These are phyloP conservation scores for Apogon hyalosoma DNA, from an alignment of 2,797 vertebrate genomes.

Conservation along the genomic window DNA sequence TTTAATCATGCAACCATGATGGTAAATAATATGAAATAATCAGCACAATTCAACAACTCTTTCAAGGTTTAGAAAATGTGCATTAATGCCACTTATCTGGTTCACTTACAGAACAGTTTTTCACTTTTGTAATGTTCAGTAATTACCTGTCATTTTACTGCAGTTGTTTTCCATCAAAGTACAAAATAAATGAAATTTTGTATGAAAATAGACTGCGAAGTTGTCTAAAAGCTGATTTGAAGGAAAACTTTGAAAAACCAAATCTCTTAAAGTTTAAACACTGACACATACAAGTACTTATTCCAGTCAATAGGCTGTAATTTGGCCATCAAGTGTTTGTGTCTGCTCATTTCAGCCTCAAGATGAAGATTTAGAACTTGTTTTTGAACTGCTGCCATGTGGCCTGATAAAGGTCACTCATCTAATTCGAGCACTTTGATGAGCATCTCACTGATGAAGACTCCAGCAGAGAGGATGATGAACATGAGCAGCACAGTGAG, in stretches of 20 bases:
- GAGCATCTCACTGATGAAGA: conserved; percentile 73
- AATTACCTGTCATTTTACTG: neutral
- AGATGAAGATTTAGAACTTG: conserved; percentile 2
- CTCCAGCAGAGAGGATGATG: conserved; percentile 71
- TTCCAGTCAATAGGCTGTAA: neutral
- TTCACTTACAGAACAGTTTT: neutral
- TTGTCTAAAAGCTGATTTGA: neutral
- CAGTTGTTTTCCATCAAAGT: conserved; percentile 1
- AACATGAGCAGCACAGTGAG: conserved; percentile 72
- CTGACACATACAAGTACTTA: neutral
- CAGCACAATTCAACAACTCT: neutral
- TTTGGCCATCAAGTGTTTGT: neutral
- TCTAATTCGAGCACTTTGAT: conserved; percentile 53
- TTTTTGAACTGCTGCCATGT: neutral
- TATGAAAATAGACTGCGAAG: neutral
- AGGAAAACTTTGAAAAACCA: neutral
- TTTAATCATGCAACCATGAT: neutral
- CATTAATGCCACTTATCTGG: neutral
- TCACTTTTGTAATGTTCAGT: neutral
- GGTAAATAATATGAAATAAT: neutral
- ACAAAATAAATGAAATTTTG: conserved; percentile 6
- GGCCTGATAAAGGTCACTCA: conserved; percentile 35
- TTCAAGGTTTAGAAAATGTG: neutral
- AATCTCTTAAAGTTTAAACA: neutral
- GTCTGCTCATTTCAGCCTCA: neutral